Evolutionary conservation across 1,140 invertebrate genomes (phyloP), one percentile per base, ranked within the genome.

Genomic region (Heliconius melpomene): DNA sequence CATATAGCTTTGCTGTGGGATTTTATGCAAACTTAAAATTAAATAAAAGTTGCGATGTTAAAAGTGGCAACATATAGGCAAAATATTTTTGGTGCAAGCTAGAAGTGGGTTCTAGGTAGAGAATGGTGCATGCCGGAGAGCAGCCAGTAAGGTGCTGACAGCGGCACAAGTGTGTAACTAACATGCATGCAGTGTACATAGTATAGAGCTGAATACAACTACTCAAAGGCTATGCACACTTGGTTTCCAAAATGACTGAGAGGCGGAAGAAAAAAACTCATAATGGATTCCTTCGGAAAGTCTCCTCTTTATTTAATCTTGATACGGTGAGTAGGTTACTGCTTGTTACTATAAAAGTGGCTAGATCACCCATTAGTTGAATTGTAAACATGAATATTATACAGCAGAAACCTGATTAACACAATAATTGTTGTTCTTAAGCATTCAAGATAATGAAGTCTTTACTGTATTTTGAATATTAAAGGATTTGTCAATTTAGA

Each of bases 221-320:
- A 87, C 86, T 85, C 81, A 83, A 90, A 86, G 88, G 91, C 87
- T 92, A 94, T 93, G 92, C 89, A 90, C 88, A 90, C 82, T 91
- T 87, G 84, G 78, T 89, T 83, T 84, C 79, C 89, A 94, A 91
- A 92, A 97, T 97, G 97, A 97, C 97, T 87, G 96, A 96, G 85
- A 95, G 97, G 93, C 96, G 96, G 92, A 97, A 97, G 95, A 96
- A 96, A 94, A 96, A 96, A 92, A 96, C 96, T 90, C 96, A 97
- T 91, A 96, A 97, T 94, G 96, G 96, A 91, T 97, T 98, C 93
- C 96, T 98, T 89, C 97, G 97, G 95, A 98, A 97, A 95, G 97
- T 98, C 82, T 97, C 97, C 84, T 97, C 97, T 81, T 95, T 98
- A 87, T 97, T 98, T 95, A 97, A 97, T 95, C 95, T 98, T 94